Evolutionary conservation across 2,888 invertebrate species (phyloP), one percentile per base, ranked within the genome.

Genomic region (Ophion ventricosus): DNA sequence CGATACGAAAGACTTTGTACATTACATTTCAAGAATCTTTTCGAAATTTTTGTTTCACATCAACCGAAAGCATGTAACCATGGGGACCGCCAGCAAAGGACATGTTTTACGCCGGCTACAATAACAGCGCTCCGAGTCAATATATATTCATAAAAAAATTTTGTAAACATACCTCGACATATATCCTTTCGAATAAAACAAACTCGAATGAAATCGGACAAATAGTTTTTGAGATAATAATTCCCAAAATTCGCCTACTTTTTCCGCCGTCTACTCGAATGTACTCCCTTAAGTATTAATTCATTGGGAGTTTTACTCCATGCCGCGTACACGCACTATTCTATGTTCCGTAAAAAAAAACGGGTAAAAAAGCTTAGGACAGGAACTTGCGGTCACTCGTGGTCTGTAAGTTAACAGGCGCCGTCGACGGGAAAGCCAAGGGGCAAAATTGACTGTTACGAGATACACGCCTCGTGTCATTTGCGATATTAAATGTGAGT

Each of bases 401-500:
- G 25, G 61, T 49, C 59, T 59, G 72, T 49, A 67, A 77, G 74
- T 70, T 57, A 74, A 74, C 40, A 56, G 26, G 8, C 76, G 40
- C 43, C 43, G 23, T 35, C 54, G 20, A 59, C 20, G n/a, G 20
- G 61, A 56, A 49, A 66, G 56, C 57, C 57, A 23, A 10, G 35
- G 35, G n/a, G 63, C 11, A 43, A 73, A 72, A 59, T 66, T 54
- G 70, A 72, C 63, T 59, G 59, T 70, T 64, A 25, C 59, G 35
- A 66, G 35, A 80, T 49, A 80, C 25, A 54, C 26, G 26, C 26
- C 35, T 23, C n/a, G 40, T 72, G 35, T 77, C 80, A 76, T 67
- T 70, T 43, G 43, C 77, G 29, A 74, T 74, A 81, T 78, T 76
- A 77, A 80, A 80, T 80, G 56, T 43, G 29, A 80, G 63, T 69